phyloP scores from a whole-genome alignment of 2,797 vertebrate species.

The Brachyalestes nurse region DNA sequence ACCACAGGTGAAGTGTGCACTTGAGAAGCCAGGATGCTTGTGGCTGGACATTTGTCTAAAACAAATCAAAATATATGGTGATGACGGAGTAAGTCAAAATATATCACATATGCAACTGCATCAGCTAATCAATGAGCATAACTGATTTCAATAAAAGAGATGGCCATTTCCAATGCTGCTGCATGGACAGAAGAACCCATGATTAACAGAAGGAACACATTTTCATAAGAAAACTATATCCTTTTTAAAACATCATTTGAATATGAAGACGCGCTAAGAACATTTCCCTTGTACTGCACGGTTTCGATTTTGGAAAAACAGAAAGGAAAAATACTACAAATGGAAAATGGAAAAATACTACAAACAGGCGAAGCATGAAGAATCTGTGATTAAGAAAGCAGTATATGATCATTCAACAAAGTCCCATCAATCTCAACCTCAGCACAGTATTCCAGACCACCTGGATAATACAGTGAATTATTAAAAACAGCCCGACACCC shows the following conservation, averaged over 20 bases:
- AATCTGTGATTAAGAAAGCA: background rate
- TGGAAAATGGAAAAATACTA: background rate
- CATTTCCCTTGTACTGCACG: no score
- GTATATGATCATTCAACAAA: background rate
- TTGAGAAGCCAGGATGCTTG: slow-evolving; percentile 90
- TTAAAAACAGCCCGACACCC: slow-evolving; percentile 3
- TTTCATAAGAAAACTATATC: background rate
- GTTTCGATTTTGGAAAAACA: background rate
- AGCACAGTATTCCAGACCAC: slow-evolving; percentile 19
- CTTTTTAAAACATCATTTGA: background rate
- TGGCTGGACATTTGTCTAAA: slow-evolving; percentile 92
- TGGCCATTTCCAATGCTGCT: background rate
- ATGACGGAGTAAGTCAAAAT: background rate
- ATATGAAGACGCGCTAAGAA: no score
- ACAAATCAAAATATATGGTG: slow-evolving; percentile 33
- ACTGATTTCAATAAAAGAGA: background rate
- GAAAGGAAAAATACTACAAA: background rate
- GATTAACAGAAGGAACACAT: background rate
- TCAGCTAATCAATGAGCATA: background rate
- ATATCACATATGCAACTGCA: background rate
- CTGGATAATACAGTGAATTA: slow-evolving; percentile 4
- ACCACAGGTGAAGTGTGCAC: slow-evolving; percentile 90
- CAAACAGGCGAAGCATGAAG: slow-evolving; percentile 1
- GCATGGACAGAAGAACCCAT: background rate
- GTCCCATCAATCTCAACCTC: background rate